These are phyloP conservation scores for Hylyphantes graminicola DNA, from an alignment of 1,140 invertebrate genomes.

Conservation along the genomic window DNA sequence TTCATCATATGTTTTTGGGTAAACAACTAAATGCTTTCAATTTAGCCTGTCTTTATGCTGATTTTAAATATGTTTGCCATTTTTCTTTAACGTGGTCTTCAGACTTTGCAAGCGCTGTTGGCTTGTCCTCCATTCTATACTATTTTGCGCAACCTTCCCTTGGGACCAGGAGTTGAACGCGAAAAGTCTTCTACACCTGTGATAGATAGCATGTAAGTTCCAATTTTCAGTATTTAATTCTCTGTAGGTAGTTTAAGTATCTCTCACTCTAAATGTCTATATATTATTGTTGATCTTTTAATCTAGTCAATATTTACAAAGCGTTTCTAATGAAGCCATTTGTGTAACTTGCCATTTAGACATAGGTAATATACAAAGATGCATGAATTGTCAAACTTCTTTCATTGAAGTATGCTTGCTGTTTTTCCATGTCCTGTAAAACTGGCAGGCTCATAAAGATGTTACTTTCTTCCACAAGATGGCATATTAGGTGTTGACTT, in stretches of 20 bases:
- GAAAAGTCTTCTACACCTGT: conserved; percentile 82
- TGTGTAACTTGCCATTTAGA: neutral
- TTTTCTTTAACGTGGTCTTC: conserved; percentile 31
- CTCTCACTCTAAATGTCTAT: neutral
- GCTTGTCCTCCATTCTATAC: conserved; percentile 95
- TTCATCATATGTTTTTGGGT: too few species aligned
- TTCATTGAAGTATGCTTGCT: too few species aligned
- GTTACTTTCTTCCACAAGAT: too few species aligned
- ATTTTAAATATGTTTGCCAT: neutral
- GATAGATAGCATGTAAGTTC: conserved; percentile 89
- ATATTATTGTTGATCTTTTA: too few species aligned
- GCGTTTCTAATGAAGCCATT: neutral
- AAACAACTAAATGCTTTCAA: neutral
- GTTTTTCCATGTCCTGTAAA: too few species aligned
- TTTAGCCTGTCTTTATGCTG: neutral
- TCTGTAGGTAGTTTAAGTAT: neutral
- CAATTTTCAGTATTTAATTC: neutral
- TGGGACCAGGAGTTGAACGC: conserved; percentile 71
- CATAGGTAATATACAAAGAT: too few species aligned
- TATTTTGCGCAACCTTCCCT: conserved; percentile 77
- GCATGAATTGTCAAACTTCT: too few species aligned
- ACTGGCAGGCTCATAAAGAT: too few species aligned
- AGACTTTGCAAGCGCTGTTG: conserved; percentile 77
- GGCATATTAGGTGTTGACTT: too few species aligned
- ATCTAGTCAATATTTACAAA: too few species aligned